A percentile compares a stretch with the other conserved stretches of the same genome.
Evolutionary conservation across 1,140 invertebrate species (phyloP).

Genomic region (Bombus affinis): DNA sequence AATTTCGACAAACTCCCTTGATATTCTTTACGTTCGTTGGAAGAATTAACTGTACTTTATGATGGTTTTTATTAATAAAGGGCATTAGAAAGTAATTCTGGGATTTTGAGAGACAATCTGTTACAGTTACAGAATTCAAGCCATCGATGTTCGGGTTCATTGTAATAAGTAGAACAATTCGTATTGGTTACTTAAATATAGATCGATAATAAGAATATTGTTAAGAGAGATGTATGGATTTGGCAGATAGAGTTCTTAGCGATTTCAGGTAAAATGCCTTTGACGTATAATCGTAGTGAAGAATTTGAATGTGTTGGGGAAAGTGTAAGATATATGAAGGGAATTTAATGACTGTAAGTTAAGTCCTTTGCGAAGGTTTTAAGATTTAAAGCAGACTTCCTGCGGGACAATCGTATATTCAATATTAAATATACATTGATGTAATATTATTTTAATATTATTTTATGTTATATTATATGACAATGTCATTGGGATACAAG

Average conservation of each 20-base stretch:
- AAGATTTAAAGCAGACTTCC: not conserved
- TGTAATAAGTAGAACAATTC: not conserved
- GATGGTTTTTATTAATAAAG: too few relatives aligned
- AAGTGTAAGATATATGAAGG: too few relatives aligned
- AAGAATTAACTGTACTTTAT: too few relatives aligned
- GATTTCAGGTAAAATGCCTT: too few relatives aligned
- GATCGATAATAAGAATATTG: not conserved
- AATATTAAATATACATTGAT: not conserved
- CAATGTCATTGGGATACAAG: too few relatives aligned
- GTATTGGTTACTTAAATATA: not conserved
- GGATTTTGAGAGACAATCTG: not conserved
- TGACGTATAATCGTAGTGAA: too few relatives aligned
- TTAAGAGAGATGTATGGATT: too few relatives aligned
- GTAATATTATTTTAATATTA: not conserved
- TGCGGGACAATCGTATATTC: not conserved
- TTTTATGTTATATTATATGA: not conserved
- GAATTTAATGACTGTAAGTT: not conserved
- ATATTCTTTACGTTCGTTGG: too few relatives aligned
- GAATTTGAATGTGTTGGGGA: too few relatives aligned
- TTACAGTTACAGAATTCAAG: not conserved
- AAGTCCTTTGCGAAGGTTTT: not conserved
- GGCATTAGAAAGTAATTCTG: not conserved
- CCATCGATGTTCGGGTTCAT: too few relatives aligned
- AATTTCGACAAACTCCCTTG: slow-evolving; percentile 10
- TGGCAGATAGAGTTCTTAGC: too few relatives aligned